A percentile compares a stretch with the other conserved stretches of the same genome.
Evolutionary conservation across 1,140 invertebrate species (phyloP).

Genomic region (Rhyzopertha dominica): DNA sequence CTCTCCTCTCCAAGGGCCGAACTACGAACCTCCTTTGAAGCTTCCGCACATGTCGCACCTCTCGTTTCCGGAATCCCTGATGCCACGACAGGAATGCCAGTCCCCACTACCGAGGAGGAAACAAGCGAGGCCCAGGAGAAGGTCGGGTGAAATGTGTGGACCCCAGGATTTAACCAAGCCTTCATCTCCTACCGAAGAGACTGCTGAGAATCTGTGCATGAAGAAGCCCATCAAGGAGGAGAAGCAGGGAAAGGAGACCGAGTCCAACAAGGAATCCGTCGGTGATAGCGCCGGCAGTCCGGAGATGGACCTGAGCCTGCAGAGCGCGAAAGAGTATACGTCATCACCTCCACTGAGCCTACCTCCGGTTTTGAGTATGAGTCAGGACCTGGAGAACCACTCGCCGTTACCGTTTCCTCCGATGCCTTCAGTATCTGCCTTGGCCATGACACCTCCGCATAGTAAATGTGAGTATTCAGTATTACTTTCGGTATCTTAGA

Average conservation of each 20-base stretch:
- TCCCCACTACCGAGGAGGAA: constrained; percentile 73
- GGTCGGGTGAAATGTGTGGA: constrained; percentile 67
- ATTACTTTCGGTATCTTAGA: not conserved
- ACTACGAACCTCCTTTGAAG: constrained; percentile 39
- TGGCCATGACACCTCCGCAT: constrained; percentile 70
- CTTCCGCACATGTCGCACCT: constrained; percentile 50
- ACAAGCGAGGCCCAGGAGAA: constrained; percentile 71
- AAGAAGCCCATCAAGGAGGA: constrained; percentile 41
- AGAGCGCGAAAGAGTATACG: constrained; percentile 38
- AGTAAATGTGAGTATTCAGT: constrained; percentile 55
- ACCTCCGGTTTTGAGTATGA: constrained; percentile 46
- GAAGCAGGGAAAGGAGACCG: too few species aligned
- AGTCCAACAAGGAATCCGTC: too few species aligned
- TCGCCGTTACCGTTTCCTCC: constrained; percentile 60
- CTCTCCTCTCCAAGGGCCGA: constrained; percentile 20
- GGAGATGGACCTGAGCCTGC: constrained; percentile 48
- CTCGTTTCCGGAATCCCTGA: constrained; percentile 46
- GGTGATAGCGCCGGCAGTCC: constrained; percentile 42
- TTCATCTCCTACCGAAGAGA: constrained; percentile 41
- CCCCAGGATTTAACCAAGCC: constrained; percentile 55
- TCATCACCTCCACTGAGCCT: constrained; percentile 52
- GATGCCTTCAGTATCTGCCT: constrained; percentile 64
- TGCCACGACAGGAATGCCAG: constrained; percentile 46
- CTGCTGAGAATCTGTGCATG: constrained; percentile 49
- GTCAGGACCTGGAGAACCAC: constrained; percentile 49